phyloP scores from a whole-genome alignment of 2,888 invertebrate genomes.

The Hymenopus coronatus region DNA sequence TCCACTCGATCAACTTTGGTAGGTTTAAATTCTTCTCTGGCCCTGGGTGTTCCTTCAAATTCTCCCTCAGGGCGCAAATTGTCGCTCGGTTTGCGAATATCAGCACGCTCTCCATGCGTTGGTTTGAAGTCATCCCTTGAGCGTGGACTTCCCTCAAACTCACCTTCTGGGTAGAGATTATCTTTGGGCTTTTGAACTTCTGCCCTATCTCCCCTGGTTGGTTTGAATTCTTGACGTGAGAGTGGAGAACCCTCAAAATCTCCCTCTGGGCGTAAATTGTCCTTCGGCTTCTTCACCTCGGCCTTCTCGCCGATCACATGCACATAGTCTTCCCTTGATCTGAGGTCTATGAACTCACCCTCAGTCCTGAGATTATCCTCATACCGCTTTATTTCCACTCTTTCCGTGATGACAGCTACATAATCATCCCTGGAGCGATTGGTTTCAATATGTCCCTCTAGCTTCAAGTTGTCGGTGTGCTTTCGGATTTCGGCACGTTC shows the following conservation, averaged over 20 bases:
- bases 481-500: constrained; percentile 43
- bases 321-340: constrained; percentile 33
- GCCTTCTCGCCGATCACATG: constrained; percentile 31
- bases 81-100: constrained; percentile 37
- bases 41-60: constrained; percentile 41
- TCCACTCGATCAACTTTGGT: constrained; percentile 36
- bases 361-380: constrained; percentile 46
- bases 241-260: constrained; percentile 42
- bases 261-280: constrained; percentile 53
- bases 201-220: constrained; percentile 40
- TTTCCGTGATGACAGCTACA: constrained; percentile 37
- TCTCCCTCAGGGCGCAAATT: constrained; percentile 47
- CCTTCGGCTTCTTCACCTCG: constrained; percentile 38
- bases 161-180: constrained; percentile 51
- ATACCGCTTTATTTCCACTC: constrained; percentile 43
- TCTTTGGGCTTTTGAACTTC: constrained; percentile 37
- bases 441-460: constrained; percentile 56
- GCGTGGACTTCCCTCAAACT: constrained; percentile 46
- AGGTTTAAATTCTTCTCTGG: constrained; percentile 20
- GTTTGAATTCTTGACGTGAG: constrained; percentile 48
- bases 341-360: constrained; percentile 44
- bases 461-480: constrained; percentile 57
- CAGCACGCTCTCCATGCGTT: constrained; percentile 41
- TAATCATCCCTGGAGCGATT: constrained; percentile 38
- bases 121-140: constrained; percentile 1